Conservation (phyloP, 1,140 invertebrate genomes). For the Doryteuthis pealeii region DNA sequence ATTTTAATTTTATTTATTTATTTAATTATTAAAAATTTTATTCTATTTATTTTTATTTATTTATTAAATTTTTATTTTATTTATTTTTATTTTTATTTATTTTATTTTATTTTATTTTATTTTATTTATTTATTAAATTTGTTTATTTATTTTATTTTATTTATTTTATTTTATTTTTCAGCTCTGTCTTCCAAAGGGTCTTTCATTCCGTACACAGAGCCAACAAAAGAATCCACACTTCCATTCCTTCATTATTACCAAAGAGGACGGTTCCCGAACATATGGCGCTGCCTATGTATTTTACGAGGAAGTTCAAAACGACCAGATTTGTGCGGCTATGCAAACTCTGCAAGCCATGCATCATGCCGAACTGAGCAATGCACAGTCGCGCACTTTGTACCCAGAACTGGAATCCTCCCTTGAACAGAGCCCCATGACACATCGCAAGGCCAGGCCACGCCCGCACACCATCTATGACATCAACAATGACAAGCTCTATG, state of each 20-base stretch:
- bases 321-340: slow-evolving; percentile 90
- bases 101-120: no score
- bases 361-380: slow-evolving; percentile 75
- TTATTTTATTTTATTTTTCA: slow-evolving; percentile 58
- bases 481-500: slow-evolving; percentile 88
- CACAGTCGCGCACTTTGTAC: slow-evolving; percentile 27
- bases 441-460: slow-evolving; percentile 29
- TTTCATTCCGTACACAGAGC: slow-evolving; percentile 92
- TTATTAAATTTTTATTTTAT: not conserved
- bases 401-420: slow-evolving; percentile 66
- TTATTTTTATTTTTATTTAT: no score
- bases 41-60: not conserved
- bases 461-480: slow-evolving; percentile 78
- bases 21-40: not conserved
- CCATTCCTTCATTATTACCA: slow-evolving; percentile 96
- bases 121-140: no score
- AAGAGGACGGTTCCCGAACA: slow-evolving; percentile 89
- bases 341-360: slow-evolving; percentile 94
- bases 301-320: slow-evolving; percentile 90
- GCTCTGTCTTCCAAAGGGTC: slow-evolving; percentile 89
- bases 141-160: no score
- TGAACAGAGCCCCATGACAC: slow-evolving; percentile 41
- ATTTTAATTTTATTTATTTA: no score
- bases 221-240: slow-evolving; percentile 85
- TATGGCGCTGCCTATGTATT: slow-evolving; percentile 94